Evolutionary conservation across 2,797 vertebrate genomes (phyloP).

Genomic region (Cyclura pinguis): DNA sequence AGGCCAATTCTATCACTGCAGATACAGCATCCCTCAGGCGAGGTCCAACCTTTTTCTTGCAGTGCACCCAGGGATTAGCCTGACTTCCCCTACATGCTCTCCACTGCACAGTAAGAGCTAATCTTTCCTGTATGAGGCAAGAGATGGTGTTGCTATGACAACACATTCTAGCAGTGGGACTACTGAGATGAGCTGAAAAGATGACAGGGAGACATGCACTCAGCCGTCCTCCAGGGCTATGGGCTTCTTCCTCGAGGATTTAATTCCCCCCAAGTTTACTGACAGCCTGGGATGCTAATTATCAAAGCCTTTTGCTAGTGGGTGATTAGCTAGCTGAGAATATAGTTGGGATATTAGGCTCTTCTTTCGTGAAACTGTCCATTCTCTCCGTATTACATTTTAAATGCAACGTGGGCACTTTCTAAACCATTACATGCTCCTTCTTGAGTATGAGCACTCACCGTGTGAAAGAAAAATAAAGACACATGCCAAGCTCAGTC

Average conservation of each 20-base stretch:
- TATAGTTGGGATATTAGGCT: constrained; percentile 70
- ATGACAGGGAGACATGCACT: constrained; percentile 82
- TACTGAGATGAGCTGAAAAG: constrained; percentile 84
- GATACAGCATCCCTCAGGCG: constrained; percentile 84
- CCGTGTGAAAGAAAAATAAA: constrained; percentile 38
- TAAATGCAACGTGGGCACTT: constrained; percentile 57
- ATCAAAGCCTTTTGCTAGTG: constrained; percentile 75
- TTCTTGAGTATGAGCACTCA: constrained; percentile 40
- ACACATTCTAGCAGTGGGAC: constrained; percentile 87
- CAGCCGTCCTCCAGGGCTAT: constrained; percentile 79
- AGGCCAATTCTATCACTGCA: constrained; percentile 82
- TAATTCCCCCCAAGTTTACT: constrained; percentile 79
- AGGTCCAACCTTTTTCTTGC: constrained; percentile 86
- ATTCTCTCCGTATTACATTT: constrained; percentile 59
- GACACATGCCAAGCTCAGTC: neutral
- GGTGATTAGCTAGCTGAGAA: constrained; percentile 73
- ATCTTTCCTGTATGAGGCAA: constrained; percentile 88
- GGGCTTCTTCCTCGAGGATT: constrained; percentile 80
- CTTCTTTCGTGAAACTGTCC: constrained; percentile 75
- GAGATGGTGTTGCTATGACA: constrained; percentile 87
- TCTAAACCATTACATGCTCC: constrained; percentile 56
- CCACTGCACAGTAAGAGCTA: constrained; percentile 87
- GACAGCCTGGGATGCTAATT: constrained; percentile 74
- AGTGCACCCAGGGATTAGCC: constrained; percentile 87
- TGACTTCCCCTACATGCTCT: constrained; percentile 88